phyloP scores from a whole-genome alignment of 2,797 vertebrate genomes.

The Rhinophrynus dorsalis region DNA sequence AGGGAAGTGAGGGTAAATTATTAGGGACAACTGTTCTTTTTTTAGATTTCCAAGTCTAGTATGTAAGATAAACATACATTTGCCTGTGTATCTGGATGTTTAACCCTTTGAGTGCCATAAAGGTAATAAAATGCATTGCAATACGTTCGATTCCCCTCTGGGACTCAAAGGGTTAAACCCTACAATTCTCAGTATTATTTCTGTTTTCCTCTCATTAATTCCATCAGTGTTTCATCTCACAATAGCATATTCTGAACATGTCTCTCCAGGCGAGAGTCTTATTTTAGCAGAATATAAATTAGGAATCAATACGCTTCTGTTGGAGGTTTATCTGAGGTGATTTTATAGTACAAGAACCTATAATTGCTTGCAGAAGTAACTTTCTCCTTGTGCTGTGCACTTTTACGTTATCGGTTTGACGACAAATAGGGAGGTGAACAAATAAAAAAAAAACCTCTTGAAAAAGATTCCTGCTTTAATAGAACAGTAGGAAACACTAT shows the following conservation, averaged over 20 bases:
- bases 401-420: not conserved
- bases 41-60: too few species aligned
- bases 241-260: constrained; percentile 43
- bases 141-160: constrained; percentile 2
- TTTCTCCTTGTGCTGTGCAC: constrained; percentile 37
- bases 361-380: constrained; percentile 44
- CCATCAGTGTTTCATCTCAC: constrained; percentile 38
- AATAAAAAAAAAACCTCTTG: not conserved
- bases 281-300: constrained; percentile 51
- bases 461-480: not conserved
- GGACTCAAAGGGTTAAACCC: constrained; percentile 24
- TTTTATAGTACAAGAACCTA: constrained; percentile 32
- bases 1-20: too few species aligned
- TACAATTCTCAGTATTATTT: constrained; percentile 22
- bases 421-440: constrained; percentile 7
- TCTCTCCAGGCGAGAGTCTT: constrained; percentile 34
- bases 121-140: too few species aligned
- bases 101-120: too few species aligned
- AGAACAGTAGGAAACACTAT: not conserved
- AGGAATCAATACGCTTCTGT: constrained; percentile 43
- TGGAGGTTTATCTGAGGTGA: constrained; percentile 32
- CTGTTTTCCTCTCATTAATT: constrained; percentile 32
- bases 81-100: too few species aligned
- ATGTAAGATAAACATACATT: too few species aligned
- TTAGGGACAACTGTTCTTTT: too few species aligned